Base-by-base conservation (phyloP, 2,113 vertebrate species). In the Baryphthengus martii region DNA sequence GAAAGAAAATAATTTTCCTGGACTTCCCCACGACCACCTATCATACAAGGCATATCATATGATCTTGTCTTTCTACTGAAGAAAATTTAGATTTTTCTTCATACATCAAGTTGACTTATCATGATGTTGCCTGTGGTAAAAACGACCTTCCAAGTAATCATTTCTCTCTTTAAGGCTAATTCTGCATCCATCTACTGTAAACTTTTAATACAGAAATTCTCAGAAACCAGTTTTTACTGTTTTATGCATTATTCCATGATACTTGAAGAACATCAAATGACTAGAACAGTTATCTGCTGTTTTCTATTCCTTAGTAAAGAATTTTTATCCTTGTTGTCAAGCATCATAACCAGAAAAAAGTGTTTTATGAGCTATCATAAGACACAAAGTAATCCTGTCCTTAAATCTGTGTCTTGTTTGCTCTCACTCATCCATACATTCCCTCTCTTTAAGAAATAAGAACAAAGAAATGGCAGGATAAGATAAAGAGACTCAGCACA, bases 21-120 rank as follows among this genome's bases (percentile, higher is more conserved):
- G 45, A 16, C 25, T 78, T 45, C 5, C 3, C 7, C 11, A 42
- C 5, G 5, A 35, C 6, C 0, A 2, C 28, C 40, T 85, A 7
- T 47, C 17, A 24, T 21, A 29, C 19, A 37, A 79, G 1, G 7
- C 4, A 15, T 14, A 44, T 37, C 7, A 39, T 33, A n/a, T 2
- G 4, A 63, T 25, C 18, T 44, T 73, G 7, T 2, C 7, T 78
- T 58, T 45, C 45, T n/a, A 62, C 33, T 52, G 73, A 72, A 78
- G 25, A 44, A 3, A 16, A 45, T 49, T 58, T 15, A 21, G 1
- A 4, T 52, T 63, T 75, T 9, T 5, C 31, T 29, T 94, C 15
- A 39, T 3, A 1, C 8, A 23, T 25, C 31, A 49, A 72, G 40
- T 7, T 37, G 40, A 40, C 3, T 78, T 78, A 49, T 44, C 9